phyloP scores from a whole-genome alignment of 64 coral and sea anemone species.

The Stichodactyla mertensii region DNA sequence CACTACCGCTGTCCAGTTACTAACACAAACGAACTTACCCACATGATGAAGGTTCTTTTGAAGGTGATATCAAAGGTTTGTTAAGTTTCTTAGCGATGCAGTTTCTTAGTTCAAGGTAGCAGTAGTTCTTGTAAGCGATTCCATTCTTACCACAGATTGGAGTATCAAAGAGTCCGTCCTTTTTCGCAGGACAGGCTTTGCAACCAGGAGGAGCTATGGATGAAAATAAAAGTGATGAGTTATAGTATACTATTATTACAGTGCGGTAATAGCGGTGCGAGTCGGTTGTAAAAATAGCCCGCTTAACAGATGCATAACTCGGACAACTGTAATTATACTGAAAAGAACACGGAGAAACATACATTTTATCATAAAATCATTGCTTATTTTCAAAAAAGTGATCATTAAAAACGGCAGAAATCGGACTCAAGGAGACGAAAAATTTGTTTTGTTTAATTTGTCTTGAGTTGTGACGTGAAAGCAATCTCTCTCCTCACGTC shows the following conservation, averaged over 20 bases:
- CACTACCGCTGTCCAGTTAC: not conserved
- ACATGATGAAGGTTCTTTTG: constrained; percentile 69
- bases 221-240: not conserved
- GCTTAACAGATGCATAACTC: no score
- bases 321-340: no score
- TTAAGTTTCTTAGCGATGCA: constrained; percentile 93
- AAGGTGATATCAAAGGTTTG: constrained; percentile 63
- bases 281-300: no score
- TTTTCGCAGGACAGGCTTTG: constrained; percentile 72
- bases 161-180: constrained; percentile 91
- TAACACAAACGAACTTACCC: constrained; percentile 57
- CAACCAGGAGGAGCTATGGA: constrained; percentile 82
- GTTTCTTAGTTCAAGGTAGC: constrained; percentile 85
- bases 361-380: no score
- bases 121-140: constrained; percentile 96
- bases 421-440: no score
- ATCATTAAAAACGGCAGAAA: no score
- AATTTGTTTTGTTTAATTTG: no score
- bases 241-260: not conserved
- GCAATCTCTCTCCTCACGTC: no score
- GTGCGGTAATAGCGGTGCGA: no score
- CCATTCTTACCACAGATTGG: constrained; percentile 92
- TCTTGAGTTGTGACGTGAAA: no score
- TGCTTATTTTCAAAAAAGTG: no score
- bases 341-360: no score